Evolutionary conservation across 2,888 invertebrate genomes (phyloP), one percentile per base, ranked within the genome.

Genomic region (Watsonalla binaria): DNA sequence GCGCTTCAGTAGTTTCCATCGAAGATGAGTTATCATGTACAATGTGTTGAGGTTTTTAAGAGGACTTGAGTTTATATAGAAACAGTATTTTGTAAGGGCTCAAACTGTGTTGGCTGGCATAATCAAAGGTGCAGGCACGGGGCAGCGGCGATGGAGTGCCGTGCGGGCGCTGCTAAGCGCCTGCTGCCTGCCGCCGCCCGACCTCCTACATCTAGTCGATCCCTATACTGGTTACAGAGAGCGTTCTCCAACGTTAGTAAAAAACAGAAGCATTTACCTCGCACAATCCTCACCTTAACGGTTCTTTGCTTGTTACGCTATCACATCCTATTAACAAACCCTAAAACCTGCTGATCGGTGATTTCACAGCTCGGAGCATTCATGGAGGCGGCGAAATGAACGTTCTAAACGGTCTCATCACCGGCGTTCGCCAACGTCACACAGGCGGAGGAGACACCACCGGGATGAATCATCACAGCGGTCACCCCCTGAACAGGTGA

Each of bases 391-490:
- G 92, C 90, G 95, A 92, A 86, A 96, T 94, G 92, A 96, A 75
- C 94, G 96, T 66, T 96, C 96, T 84, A 97, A 96, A 86, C 93
- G 96, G 70, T 96, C 96, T 75, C 94, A 95, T 82, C 94, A 96
- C 67, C 93, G 96, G 81, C 96, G 96, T 65, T 96, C 96, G 62
- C 94, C 95, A 60, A 94, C 94, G 69, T 94, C 95, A 76, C 94
- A 94, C 78, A 93, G 95, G 66, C 93, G 95, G 74, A 93, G 94
- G 74, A 94, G 95, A 81, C 92, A 90, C 65, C 90, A 90, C 62
- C 89, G 90, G 70, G 90, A 90, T 69, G 90, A 89, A 63, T 90
- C 90, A 37, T 84, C 91, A 54, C 77, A 84, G 55, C 88, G 88
- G 60, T 90, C 90, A 70, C 86, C 88, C 60, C 87, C 89, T 55